phyloP scores from a whole-genome alignment of 1,140 invertebrate species.

The Diploscapter pachys region DNA sequence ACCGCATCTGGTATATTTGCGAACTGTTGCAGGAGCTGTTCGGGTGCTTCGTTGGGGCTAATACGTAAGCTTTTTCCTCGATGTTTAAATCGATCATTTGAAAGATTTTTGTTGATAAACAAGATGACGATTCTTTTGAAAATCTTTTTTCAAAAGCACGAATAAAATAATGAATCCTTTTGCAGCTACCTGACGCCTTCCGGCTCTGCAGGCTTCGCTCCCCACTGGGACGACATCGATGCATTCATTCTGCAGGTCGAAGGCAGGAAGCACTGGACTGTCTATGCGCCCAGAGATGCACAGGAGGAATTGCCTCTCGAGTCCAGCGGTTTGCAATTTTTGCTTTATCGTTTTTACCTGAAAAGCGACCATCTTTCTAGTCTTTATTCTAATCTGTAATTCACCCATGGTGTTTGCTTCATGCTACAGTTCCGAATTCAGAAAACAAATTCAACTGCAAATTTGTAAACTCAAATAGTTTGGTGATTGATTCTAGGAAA shows the following conservation, averaged over 20 bases:
- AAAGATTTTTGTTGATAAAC: neutral
- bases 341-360: too few species aligned
- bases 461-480: neutral
- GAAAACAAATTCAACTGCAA: neutral
- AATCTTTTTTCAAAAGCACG: neutral
- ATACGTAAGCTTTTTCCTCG: slow-evolving; percentile 66
- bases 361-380: neutral
- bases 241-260: slow-evolving; percentile 96
- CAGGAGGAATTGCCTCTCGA: slow-evolving; percentile 47
- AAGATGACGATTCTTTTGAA: neutral
- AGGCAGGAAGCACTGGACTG: slow-evolving; percentile 86
- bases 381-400: neutral
- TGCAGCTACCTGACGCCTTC: slow-evolving; percentile 84
- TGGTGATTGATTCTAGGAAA: slow-evolving; percentile 62
- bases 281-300: slow-evolving; percentile 67
- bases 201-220: slow-evolving; percentile 90
- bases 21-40: slow-evolving; percentile 88
- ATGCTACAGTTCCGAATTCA: too few species aligned
- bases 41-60: slow-evolving; percentile 85
- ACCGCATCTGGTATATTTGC: slow-evolving; percentile 66
- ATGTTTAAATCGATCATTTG: neutral
- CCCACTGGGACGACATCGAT: slow-evolving; percentile 97
- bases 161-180: neutral
- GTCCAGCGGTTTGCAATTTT: slow-evolving; percentile 24
- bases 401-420: too few species aligned